phyloP scores from a whole-genome alignment of 2,797 vertebrate species.

The Parotocinclus haroldoi region DNA sequence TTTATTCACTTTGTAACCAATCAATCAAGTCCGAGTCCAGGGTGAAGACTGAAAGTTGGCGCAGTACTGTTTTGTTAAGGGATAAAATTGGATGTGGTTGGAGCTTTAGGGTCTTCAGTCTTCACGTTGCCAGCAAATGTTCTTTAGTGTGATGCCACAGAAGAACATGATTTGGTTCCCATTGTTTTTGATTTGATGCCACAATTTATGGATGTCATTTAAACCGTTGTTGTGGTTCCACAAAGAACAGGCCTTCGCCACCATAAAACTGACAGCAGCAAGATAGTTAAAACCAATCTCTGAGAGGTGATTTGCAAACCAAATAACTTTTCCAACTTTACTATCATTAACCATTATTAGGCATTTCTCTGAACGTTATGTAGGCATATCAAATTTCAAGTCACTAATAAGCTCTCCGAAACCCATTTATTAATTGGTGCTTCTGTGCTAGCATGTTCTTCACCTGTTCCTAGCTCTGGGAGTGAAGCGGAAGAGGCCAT shows the following conservation, averaged over 20 bases:
- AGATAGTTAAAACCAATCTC: too few species aligned
- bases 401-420: too few species aligned
- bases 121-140: neutral
- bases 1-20: slow-evolving; percentile 29
- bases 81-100: slow-evolving; percentile 6
- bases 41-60: slow-evolving; percentile 20
- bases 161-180: neutral
- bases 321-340: too few species aligned
- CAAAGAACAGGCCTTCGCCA: too few species aligned
- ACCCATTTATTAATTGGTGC: neutral
- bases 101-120: slow-evolving; percentile 12
- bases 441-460: slow-evolving; percentile 15
- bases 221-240: too few species aligned
- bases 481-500: slow-evolving; percentile 41
- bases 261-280: too few species aligned
- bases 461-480: neutral
- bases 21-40: slow-evolving; percentile 12
- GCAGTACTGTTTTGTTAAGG: neutral
- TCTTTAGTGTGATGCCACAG: neutral
- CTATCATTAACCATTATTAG: too few species aligned
- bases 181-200: neutral
- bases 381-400: too few species aligned
- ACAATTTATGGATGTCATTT: too few species aligned
- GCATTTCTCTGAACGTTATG: too few species aligned
- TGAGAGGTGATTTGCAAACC: too few species aligned